Base-by-base conservation (phyloP, 2,113 vertebrate species). In the Alethe diademata region DNA sequence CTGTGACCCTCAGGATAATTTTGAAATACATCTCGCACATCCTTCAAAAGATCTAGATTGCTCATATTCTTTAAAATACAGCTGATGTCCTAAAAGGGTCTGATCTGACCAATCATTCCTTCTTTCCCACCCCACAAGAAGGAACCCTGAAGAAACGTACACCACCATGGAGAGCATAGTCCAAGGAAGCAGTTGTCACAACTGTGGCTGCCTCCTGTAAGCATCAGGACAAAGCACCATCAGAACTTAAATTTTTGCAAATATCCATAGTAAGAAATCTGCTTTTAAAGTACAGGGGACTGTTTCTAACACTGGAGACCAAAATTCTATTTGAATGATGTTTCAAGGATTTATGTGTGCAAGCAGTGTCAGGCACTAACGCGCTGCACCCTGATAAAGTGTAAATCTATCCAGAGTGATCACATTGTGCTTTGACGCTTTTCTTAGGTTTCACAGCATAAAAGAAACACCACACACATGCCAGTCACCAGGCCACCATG, bases 141-240 rank as follows among this genome's bases (percentile, higher is more conserved):
- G 28, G 26, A 33, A 20, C 7, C 28, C 31, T 38, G 40, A 36
- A 73, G 54, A 45, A 56, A 89, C 0, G 5, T 2, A 45, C 18
- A 42, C 9, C 14, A 57, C 28, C 36, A 42, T 3, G 2, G 42
- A 82, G 5, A 22, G 23, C 12, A 54, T 0, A 51, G 26, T 9
- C 33, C 38, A 66, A 69, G 38, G 29, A 42, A 69, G 31, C 48
- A 87, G 36, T 17, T 1, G 4, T 15, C 50, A n/a, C 28, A 84
- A 3, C n/a, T 22, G 5, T 0, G 3, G 67, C 43, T 53, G 73
- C 38, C 29, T 62, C 33, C 47, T 33, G 9, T 43, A 51, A 64
- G 7, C 48, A 58, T 14, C 47, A 60, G 22, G 26, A 88, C 57
- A 61, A 40, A 14, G 2, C 7, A 28, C 6, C 60, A 42, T 7